Base-by-base conservation (phyloP, 2,888 invertebrate genomes). In the Entomobrya multifasciata region DNA sequence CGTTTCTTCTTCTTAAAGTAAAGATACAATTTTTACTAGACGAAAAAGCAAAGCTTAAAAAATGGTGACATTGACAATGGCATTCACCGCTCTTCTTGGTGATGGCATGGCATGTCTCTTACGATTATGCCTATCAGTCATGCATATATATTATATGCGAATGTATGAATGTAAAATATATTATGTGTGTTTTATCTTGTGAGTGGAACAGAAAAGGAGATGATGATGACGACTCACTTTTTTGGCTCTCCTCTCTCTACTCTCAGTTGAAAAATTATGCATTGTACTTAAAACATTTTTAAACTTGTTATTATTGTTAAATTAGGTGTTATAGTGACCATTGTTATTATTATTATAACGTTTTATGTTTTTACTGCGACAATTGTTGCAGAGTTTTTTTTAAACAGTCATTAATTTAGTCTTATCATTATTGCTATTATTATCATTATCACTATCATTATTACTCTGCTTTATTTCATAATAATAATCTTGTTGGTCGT, bases 51-150 rank as follows among this genome's bases (percentile, higher is more conserved):
- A 36, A 36, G 27, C 5, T 47, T 10, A n/a, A n/a, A 77, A 77
- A 72, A 76, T 74, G 76, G 70, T 86, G 86, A 86, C 86, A 86
- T 86, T 86, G 86, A 86, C 86, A 86, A 86, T 86, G 81, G 72
- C 57, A 60, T 74, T 62, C 62, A 49, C 72, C n/a, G 27, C 27
- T 57, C 36, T 78, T 27, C 49, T n/a, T 47, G 49, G 41, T 44
- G 76, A 27, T 47, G 49, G 55, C 30, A 65, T 77, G 65, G 47
- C 72, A 74, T n/a, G n/a, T n/a, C n/a, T n/a, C n/a, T n/a, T n/a
- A n/a, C n/a, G n/a, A n/a, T n/a, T n/a, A n/a, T 74, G 62, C 47
- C 65, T 79, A 20, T 36, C 36, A 36, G 4, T 36, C 36, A 36
- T 36, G 36, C 8, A 36, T 36, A 44, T n/a, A n/a, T n/a, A n/a